Base-by-base conservation (phyloP, 1,140 invertebrate species). In the Drosophila equinoxialis region DNA sequence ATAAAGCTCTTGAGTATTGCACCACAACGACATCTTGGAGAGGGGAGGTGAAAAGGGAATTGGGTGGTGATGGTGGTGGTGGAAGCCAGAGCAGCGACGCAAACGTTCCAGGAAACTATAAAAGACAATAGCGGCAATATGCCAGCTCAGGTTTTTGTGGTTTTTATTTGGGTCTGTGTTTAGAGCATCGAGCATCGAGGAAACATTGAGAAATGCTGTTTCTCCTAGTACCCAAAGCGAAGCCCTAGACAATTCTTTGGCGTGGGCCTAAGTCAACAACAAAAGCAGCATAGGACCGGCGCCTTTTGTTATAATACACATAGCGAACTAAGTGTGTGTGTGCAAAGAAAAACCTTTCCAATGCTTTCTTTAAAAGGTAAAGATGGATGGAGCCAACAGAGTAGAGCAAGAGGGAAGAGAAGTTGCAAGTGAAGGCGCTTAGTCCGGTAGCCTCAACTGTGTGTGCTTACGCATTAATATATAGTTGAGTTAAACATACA, bases 71-170 rank as follows among this genome's bases (percentile, higher is more conserved):
- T 33, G 37, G 14, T 64, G 59, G 51, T 41, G 35, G 8, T 59
- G 59, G 68, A 76, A 82, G 76, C 74, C 67, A 39, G 58, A 75
- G 68, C 33, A 59, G 57, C 73, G 61, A 13, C 11, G 76, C 76
- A 78, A 78, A 78, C 71, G 83, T 86, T 87, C 84, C 84, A 83
- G 83, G 83, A 87, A 87, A 89, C 83, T 87, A 87, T 87, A 87
- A 87, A 87, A 87, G 83, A 87, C 83, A 87, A 87, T 87, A 87
- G 83, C 68, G 84, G 84, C 83, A 89, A 87, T 89, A 89, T 89
- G 83, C 79, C 83, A 89, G 84, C 83, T 83, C 83, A 80, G 83
- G 76, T 80, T 87, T 80, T 89, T 87, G 83, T 89, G 83, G 83
- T 87, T 89, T 82, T 84, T 77, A 77, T 73, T 77, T 74, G 65